A percentile compares a stretch with the other conserved stretches of the same genome.
Evolutionary conservation across 1,140 invertebrate species (phyloP).

Genomic region (Agrypnia vestita): DNA sequence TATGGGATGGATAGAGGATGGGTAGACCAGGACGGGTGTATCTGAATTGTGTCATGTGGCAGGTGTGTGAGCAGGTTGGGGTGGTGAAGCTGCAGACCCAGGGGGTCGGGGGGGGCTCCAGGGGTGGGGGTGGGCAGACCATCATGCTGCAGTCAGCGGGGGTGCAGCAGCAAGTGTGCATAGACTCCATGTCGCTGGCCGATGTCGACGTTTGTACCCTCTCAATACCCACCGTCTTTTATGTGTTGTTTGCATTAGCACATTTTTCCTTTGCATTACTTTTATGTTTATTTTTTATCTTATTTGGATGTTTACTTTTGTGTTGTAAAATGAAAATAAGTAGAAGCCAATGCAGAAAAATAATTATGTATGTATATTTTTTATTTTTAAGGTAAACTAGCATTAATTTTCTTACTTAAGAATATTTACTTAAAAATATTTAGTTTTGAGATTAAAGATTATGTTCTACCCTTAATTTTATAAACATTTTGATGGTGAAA

Average conservation of each 20-base stretch:
- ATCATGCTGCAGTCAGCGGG: constrained; percentile 73
- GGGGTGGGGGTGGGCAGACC: constrained; percentile 56
- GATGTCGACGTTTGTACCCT: constrained; percentile 79
- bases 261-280: constrained; percentile 6
- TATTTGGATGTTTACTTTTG: constrained; percentile 8
- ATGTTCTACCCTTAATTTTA: too few species aligned
- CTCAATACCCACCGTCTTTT: constrained; percentile 22
- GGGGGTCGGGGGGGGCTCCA: constrained; percentile 54
- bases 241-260: constrained; percentile 41
- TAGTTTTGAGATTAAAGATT: too few species aligned
- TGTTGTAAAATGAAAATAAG: background rate
- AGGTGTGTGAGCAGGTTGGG: constrained; percentile 64
- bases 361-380: background rate
- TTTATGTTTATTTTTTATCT: background rate
- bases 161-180: constrained; percentile 76
- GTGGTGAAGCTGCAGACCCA: constrained; percentile 77
- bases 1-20: too few species aligned
- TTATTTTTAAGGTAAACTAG: background rate
- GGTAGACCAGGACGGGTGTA: background rate
- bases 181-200: constrained; percentile 78
- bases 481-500: too few species aligned
- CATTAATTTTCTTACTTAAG: too few species aligned
- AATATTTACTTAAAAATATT: too few species aligned
- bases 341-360: background rate
- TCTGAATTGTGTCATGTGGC: constrained; percentile 7